Base-by-base conservation (phyloP, 2,113 vertebrate genomes). In the Ictidomys tridecemlineatus region DNA sequence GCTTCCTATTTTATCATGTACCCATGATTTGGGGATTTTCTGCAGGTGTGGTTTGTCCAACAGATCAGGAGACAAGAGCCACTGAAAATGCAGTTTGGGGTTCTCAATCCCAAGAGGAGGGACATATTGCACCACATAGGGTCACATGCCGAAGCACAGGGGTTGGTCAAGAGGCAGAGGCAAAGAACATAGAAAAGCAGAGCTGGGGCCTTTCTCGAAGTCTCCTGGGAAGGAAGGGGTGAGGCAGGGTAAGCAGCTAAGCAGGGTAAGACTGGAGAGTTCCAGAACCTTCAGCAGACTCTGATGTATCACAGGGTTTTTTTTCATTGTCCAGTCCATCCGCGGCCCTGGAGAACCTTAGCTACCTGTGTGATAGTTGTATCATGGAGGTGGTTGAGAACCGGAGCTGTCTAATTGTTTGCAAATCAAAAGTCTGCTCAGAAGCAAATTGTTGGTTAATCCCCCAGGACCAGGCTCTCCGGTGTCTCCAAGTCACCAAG, bases 1-100 rank as follows among this genome's bases (percentile, higher is more conserved):
- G 20, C 2, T 34, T 12, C 17, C 0, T 2, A 0, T 26, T 56
- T 84, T 58, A 14, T n/a, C 72, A 58, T 1, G 45, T 5, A 16
- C 20, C 45, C 45, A 65, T 8, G 53, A n/a, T 67, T 70, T 61
- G 24, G 1, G 45, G 4, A 45, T 63, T 26, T 11, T 69, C n/a
- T 42, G 34, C 65, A 37, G 58, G 16, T 39, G 39, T 77, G 20
- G 32, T 45, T 69, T 65, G 8, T 17, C 20, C 51, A 77, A 26
- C 12, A 32, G 30, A 48, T 39, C 11, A 58, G 32, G 51, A 91
- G 14, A 65, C 5, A 18, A 2, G 8, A 56, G 11, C 13, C 26
- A 5, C 6, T 63, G 39, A 22, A 18, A 76, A 72, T 9, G 37
- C 8, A 2, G 8, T 24, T 58, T 85, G 24, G 65, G 34, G 10